These are phyloP conservation scores for Sitophilus oryzae DNA, from an alignment of 1,140 invertebrate genomes.

Conservation along the genomic window DNA sequence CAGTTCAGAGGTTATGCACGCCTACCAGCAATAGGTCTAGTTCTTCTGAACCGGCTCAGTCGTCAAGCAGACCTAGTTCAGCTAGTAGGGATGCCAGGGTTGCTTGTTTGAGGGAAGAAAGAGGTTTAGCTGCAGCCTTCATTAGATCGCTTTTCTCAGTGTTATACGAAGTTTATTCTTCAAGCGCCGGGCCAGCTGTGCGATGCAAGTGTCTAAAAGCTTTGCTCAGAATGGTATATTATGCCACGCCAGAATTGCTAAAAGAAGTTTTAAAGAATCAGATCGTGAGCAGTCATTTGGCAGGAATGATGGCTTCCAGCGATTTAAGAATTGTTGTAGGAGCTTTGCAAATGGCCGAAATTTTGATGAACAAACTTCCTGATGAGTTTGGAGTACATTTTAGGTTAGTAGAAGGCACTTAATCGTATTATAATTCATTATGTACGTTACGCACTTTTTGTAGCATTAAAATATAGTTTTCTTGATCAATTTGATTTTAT, in stretches of 20 bases:
- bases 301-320: slow-evolving; percentile 94
- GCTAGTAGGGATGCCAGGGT: slow-evolving; percentile 50
- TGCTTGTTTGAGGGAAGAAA: slow-evolving; percentile 58
- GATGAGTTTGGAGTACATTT: slow-evolving; percentile 93
- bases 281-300: slow-evolving; percentile 93
- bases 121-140: slow-evolving; percentile 68
- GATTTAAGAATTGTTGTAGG: slow-evolving; percentile 94
- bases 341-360: slow-evolving; percentile 93
- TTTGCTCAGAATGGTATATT: slow-evolving; percentile 93
- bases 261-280: slow-evolving; percentile 86
- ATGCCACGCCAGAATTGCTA: slow-evolving; percentile 78
- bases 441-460: too few species aligned
- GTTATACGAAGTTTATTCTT: slow-evolving; percentile 95
- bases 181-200: slow-evolving; percentile 93
- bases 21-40: slow-evolving; percentile 36
- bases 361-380: slow-evolving; percentile 92
- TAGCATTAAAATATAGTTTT: too few species aligned
- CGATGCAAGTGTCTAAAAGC: slow-evolving; percentile 93
- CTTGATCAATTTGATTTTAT: too few species aligned
- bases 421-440: too few species aligned
- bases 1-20: slow-evolving; percentile 68
- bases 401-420: slow-evolving; percentile 24
- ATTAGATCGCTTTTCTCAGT: slow-evolving; percentile 84
- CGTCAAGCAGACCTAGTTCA: slow-evolving; percentile 30
- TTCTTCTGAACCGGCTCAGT: slow-evolving; percentile 27